Base-by-base conservation (phyloP, 2,797 vertebrate species). In the Gadopsis bispinosus region DNA sequence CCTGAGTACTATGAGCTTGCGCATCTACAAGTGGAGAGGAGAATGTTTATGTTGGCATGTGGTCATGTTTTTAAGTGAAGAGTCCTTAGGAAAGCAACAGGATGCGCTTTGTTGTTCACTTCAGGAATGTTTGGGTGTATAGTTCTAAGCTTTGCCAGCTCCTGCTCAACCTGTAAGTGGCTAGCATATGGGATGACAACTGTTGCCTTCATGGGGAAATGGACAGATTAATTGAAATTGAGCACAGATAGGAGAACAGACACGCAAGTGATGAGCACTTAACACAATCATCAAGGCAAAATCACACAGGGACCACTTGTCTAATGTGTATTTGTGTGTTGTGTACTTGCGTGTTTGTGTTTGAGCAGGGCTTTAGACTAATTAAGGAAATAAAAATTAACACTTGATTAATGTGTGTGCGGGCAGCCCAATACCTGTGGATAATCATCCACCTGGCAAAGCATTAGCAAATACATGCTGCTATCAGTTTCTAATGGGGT, bases 101-200 rank as follows among this genome's bases (percentile, higher is more conserved):
- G 31, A 50, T 67, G 50, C 48, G 60, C 68, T 51, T 50, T 33
- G 4, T 7, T 63, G 11, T 70, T 41, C 69, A 22, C 73, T 59
- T 35, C 51, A 59, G n/a, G 10, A 78, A 50, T 51, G 75, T 69
- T 60, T 56, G 68, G 66, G 59, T 70, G 59, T 75, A 55, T 48
- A 45, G 50, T 70, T 83, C 59, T 47, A 22, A 56, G 69, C 83
- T 70, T n/a, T 73, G 85, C 85, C 81, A 88, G 81, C 64, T 61
- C 68, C 59, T 47, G 50, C 53, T 84, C 82, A 77, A 83, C 73
- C 62, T 83, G 87, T 87, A 88, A 92, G 87, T 87, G 77, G 81
- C 69, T 50, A 86, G 71, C 91, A 91, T 91, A 91, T 90, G 89
- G 89, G 75, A 69, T 56, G 80, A 85, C 88, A 94, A 93, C 93